Percentiles rank a stretch among this genome's conserved stretches.
These are phyloP conservation scores for Drosophila stalkeri DNA, from an alignment of 2,888 invertebrate genomes.

Conservation along the genomic window DNA sequence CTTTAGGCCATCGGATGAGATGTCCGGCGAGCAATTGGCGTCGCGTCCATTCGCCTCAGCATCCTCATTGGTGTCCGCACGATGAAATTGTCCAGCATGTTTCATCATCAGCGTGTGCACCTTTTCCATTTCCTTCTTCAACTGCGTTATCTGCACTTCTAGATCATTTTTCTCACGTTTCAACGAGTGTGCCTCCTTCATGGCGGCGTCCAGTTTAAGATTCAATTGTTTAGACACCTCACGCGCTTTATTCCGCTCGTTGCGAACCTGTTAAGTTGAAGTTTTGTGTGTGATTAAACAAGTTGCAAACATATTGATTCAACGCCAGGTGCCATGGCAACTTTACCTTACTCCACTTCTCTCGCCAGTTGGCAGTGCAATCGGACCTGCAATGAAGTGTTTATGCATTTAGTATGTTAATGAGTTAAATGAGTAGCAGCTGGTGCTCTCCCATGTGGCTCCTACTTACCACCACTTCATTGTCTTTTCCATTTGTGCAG, in stretches of 20 bases:
- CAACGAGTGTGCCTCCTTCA: slow-evolving; percentile 90
- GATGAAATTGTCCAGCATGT: slow-evolving; percentile 90
- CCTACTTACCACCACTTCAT: slow-evolving; percentile 95
- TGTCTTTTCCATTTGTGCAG: slow-evolving; percentile 99
- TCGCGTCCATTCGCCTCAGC: slow-evolving; percentile 84
- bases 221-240: slow-evolving; percentile 95
- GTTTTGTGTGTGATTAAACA: slow-evolving; percentile 20
- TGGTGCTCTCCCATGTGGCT: too few species aligned
- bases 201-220: slow-evolving; percentile 91
- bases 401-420: slow-evolving; percentile 4
- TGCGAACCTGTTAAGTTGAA: slow-evolving; percentile 87
- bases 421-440: neutral
- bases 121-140: slow-evolving; percentile 93
- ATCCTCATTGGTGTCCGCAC: slow-evolving; percentile 84
- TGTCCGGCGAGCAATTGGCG: slow-evolving; percentile 84
- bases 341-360: slow-evolving; percentile 95
- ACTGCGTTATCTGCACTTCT: slow-evolving; percentile 90
- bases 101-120: slow-evolving; percentile 89
- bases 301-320: slow-evolving; percentile 55
- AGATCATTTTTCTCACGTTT: slow-evolving; percentile 93
- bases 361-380: slow-evolving; percentile 98
- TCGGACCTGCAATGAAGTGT: slow-evolving; percentile 87
- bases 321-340: slow-evolving; percentile 54
- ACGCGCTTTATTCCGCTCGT: slow-evolving; percentile 96
- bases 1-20: slow-evolving; percentile 85